A percentile compares a stretch with the other conserved stretches of the same genome.
Evolutionary conservation across 2,113 vertebrate genomes (phyloP).

Genomic region (Synchiropus splendidus): DNA sequence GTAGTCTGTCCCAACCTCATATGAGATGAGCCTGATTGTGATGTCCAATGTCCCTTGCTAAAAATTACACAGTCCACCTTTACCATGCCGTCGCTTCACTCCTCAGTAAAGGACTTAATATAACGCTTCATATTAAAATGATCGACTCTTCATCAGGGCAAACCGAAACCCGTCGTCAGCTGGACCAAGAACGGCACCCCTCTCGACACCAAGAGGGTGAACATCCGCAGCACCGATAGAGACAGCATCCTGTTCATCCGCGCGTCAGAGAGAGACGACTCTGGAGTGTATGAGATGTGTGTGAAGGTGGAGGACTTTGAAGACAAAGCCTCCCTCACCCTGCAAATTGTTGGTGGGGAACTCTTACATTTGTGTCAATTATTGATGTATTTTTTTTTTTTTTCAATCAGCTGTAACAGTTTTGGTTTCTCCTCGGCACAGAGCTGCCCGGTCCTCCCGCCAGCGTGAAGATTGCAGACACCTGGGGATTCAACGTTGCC

Average conservation of each 20-base stretch:
- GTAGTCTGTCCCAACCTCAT: too few relatives aligned
- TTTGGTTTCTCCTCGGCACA: conserved; percentile 34
- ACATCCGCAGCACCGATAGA: conserved; percentile 65
- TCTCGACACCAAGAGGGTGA: conserved; percentile 72
- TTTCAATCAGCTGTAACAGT: neutral
- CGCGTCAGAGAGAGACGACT: conserved; percentile 70
- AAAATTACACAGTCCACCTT: too few relatives aligned
- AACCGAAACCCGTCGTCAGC: conserved; percentile 74
- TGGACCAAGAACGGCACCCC: conserved; percentile 79
- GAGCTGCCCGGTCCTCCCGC: conserved; percentile 80
- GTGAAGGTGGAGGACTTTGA: conserved; percentile 77
- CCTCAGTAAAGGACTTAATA: neutral
- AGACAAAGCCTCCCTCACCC: conserved; percentile 72
- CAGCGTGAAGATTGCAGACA: conserved; percentile 75
- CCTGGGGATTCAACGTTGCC: conserved; percentile 93
- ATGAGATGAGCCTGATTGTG: too few relatives aligned
- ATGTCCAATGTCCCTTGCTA: too few relatives aligned
- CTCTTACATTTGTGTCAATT: neutral
- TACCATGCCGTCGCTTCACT: too few relatives aligned
- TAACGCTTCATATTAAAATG: neutral
- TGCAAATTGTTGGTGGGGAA: conserved; percentile 81
- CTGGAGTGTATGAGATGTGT: conserved; percentile 79
- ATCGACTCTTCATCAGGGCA: conserved; percentile 67
- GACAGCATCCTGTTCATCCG: conserved; percentile 96
- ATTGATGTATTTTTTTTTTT: neutral